Evolutionary conservation across 2,888 invertebrate genomes (phyloP), one percentile per base, ranked within the genome.

Genomic region (Drosophila rubida): DNA sequence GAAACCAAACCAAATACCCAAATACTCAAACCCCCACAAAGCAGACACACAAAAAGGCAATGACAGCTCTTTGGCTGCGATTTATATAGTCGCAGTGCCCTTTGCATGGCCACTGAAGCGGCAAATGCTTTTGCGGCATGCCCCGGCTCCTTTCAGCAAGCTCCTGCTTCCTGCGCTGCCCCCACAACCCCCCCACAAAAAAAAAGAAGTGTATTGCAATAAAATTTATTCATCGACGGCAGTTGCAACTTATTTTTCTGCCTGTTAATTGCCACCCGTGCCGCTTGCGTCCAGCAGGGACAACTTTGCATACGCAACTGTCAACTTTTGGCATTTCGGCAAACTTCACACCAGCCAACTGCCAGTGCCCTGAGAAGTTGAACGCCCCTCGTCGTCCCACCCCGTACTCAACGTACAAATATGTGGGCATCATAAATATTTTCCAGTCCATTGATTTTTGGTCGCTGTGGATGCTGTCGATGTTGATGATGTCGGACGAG

Each of bases 371-470:
- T 53, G 50, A 13, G 51, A 53, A 45, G 70, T 48, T 63, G 22
- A 16, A 22, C 32, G 5, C 35, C n/a, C 11, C 8, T 50, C 7
- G 6, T 14, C 25, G 2, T 22, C 25, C n/a, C 30, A 19, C 19
- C 19, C 16, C 6, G 35, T 45, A 37, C 35, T 48, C 25, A 14
- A 14, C 41, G 14, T n/a, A 22, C 55, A 42, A 46, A 61, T 70
- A 64, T 79, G 80, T 76, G 83, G 78, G 69, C 83, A 86, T 83
- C 83, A 85, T 85, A 84, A 84, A 84, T 84, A 84, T 84, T 84
- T 85, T 84, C 83, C 83, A 75, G 83, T 69, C 83, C 86, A 84
- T 84, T 84, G 83, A 84, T 84, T 86, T 86, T 83, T 68, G 80
- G 80, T 80, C 86, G 83, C 71, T 7, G 35, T 79, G 79, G 65